phyloP scores from a whole-genome alignment of 2,113 vertebrate genomes.

The Embiotoca jacksoni region DNA sequence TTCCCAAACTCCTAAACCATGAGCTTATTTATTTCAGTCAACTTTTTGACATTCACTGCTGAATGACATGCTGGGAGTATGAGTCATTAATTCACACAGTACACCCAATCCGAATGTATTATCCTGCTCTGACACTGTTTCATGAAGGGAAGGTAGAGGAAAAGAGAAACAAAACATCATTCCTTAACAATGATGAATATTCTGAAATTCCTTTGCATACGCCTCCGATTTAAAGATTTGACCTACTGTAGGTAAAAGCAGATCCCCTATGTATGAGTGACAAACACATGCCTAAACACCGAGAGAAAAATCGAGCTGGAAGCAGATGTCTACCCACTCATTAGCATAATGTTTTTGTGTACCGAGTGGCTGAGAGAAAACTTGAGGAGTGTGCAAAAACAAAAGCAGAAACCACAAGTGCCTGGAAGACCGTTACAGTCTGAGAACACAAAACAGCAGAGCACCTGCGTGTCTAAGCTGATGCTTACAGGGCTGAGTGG shows the following conservation, averaged over 20 bases:
- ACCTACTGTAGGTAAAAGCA: conserved; percentile 47
- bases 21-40: conserved; percentile 18
- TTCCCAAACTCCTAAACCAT: conserved; percentile 2
- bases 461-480: conserved; percentile 81
- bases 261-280: conserved; percentile 29
- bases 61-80: conserved; percentile 33
- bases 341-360: conserved; percentile 83
- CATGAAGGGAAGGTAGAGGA: conserved; percentile 11
- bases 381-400: conserved; percentile 78
- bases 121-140: conserved; percentile 43
- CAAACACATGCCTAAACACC: conserved; percentile 49
- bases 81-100: conserved; percentile 47
- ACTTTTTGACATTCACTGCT: conserved; percentile 23
- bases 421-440: conserved; percentile 81
- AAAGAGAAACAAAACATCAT: conserved; percentile 27
- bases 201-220: conserved; percentile 6
- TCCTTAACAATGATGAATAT: conserved; percentile 18
- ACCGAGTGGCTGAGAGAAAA: conserved; percentile 65
- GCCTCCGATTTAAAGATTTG: conserved; percentile 29
- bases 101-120: conserved; percentile 39
- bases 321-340: conserved; percentile 81
- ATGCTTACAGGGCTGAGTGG: conserved; percentile 65
- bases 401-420: conserved; percentile 83
- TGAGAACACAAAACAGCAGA: conserved; percentile 79
- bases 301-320: conserved; percentile 52